Evolutionary conservation across 2,797 vertebrate species (phyloP), one percentile per base, ranked within the genome.

Genomic region (Lagocephalus sceleratus): DNA sequence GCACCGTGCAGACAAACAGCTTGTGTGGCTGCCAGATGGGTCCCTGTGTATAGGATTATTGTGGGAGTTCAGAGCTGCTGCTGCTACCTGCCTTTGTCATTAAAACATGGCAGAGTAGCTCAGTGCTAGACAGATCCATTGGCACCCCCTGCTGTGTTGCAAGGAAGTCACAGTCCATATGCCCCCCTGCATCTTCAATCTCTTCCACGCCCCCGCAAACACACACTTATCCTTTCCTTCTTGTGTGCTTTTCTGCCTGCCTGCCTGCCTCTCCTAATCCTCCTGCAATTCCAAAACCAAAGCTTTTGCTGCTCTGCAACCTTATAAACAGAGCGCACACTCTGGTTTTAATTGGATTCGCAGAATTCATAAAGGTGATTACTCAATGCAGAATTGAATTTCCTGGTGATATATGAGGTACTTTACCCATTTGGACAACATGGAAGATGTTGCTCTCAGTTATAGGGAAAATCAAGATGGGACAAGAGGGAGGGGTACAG

Each of bases 21-120:
- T 59, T 60, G 71, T 79, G 77, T 68, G 57, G 51, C 67, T 65
- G 64, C 60, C 51, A 57, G 60, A 67, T 64, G 73, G 49, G 63
- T 66, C 59, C 59, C 56, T 55, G 53, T 54, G 58, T 44, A 57
- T 58, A 49, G 54, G 57, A 63, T 48, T 60, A 57, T 57, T 52
- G 53, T 66, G 63, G 55, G 73, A 73, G 59, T 63, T 45, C 10
- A 1, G 51, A 46, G 41, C 63, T 60, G 61, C 51, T 61, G 51
- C 48, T 64, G 58, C 29, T 57, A 47, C 66, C 63, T 70, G 65
- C 48, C 58, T 69, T 46, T 48, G 40, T 75, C 69, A 78, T 77
- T 83, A 78, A 77, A 79, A 73, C 23, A 62, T 78, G 70, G 64
- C 68, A 76, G 70, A 84, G 76, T 52, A 76, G 71, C n/a, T 21